Conservation (phyloP, 1,140 invertebrate genomes). For the Megathymus violae region DNA sequence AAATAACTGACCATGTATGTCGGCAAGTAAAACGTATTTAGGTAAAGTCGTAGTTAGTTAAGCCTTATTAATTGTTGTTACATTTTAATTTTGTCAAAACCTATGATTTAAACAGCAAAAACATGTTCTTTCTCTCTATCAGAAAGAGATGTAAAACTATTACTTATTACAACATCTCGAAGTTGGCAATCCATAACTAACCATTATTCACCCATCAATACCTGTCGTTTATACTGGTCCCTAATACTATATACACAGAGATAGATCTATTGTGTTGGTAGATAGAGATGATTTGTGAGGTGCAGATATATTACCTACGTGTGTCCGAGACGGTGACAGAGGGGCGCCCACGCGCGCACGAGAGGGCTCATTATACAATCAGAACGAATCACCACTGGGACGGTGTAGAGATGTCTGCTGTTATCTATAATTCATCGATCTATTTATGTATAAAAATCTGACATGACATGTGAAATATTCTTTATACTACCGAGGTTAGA, state of each 20-base stretch:
- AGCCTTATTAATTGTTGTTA: too few relatives aligned
- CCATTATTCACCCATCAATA: too few relatives aligned
- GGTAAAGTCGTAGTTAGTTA: too few relatives aligned
- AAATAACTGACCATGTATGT: too few relatives aligned
- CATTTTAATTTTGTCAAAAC: too few relatives aligned
- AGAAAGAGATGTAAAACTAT: too few relatives aligned
- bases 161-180: too few relatives aligned
- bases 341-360: conserved; percentile 77
- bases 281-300: conserved; percentile 47
- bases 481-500: too few relatives aligned
- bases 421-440: conserved; percentile 4
- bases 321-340: conserved; percentile 58
- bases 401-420: conserved; percentile 14
- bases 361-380: conserved; percentile 77
- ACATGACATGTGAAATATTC: neutral
- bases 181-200: too few relatives aligned
- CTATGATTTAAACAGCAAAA: too few relatives aligned
- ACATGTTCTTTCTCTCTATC: too few relatives aligned
- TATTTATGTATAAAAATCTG: neutral
- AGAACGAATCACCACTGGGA: conserved; percentile 66
- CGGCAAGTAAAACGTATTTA: too few relatives aligned
- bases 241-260: neutral
- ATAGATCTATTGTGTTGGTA: conserved; percentile 2
- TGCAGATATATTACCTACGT: conserved; percentile 47
- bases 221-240: neutral